Percentiles rank a stretch among this genome's conserved stretches.
These are phyloP conservation scores for Lycorma delicatula DNA, from an alignment of 1,140 invertebrate species.

Conservation along the genomic window DNA sequence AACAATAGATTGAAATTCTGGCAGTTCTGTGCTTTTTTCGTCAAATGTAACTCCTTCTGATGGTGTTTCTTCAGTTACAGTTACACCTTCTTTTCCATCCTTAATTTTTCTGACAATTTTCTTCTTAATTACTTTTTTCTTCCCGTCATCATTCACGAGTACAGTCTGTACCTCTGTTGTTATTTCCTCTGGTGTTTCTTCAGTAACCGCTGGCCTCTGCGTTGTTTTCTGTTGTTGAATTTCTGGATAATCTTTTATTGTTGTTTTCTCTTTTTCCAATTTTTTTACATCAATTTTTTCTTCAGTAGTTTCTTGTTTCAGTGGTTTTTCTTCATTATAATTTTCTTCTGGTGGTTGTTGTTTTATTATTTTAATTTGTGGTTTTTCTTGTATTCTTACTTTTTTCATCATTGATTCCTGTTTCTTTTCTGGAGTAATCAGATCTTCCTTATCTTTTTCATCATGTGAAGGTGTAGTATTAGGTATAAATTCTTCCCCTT, in stretches of 20 bases:
- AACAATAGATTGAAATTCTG: constrained; percentile 8
- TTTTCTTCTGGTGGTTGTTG: no score
- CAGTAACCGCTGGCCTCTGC: constrained; percentile 13
- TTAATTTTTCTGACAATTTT: constrained; percentile 25
- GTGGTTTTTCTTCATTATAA: no score
- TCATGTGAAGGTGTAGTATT: no score
- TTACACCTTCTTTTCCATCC: constrained; percentile 25
- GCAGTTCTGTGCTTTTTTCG: not conserved
- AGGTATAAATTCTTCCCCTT: no score
- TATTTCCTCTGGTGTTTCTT: constrained; percentile 21
- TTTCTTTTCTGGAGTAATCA: no score
- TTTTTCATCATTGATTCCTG: no score
- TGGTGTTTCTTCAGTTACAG: constrained; percentile 27
- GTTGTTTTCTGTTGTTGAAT: constrained; percentile 3
- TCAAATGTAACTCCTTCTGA: constrained; percentile 14
- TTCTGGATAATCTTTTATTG: constrained; percentile 30
- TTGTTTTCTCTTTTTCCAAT: no score
- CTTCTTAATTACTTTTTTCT: constrained; percentile 30
- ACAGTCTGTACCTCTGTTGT: constrained; percentile 24
- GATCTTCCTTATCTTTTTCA: no score
- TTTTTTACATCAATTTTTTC: no score
- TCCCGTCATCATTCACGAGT: constrained; percentile 8
- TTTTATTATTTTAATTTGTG: no score
- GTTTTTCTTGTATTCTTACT: no score
- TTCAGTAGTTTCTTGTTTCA: no score